These are phyloP conservation scores for Rugalucina vietnamica DNA, from an alignment of 2,888 invertebrate genomes.

Conservation along the genomic window DNA sequence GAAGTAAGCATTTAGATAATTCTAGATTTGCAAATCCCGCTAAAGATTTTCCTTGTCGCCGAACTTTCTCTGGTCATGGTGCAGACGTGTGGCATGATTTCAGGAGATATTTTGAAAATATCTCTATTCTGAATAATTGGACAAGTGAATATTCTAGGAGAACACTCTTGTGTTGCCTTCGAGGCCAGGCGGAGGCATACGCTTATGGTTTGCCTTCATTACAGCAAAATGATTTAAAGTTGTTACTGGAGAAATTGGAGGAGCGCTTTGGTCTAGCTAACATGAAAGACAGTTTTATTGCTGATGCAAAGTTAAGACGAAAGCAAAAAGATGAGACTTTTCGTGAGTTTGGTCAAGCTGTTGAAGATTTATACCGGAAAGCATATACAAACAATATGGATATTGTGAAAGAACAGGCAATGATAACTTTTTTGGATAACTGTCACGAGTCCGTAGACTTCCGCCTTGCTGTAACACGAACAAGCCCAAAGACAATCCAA, in stretches of 20 bases:
- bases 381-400: slow-evolving; percentile 35
- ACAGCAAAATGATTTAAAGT: not conserved
- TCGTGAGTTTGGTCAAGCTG: slow-evolving; percentile 38
- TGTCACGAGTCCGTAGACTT: slow-evolving; percentile 40
- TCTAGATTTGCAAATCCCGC: not conserved
- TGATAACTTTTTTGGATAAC: slow-evolving; percentile 36
- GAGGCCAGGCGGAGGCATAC: slow-evolving; percentile 16
- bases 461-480: slow-evolving; percentile 43
- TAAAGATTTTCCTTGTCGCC: slow-evolving; percentile 6
- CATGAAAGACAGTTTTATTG: slow-evolving; percentile 6
- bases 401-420: slow-evolving; percentile 28
- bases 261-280: not conserved
- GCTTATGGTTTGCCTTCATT: slow-evolving; percentile 6
- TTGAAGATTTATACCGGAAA: slow-evolving; percentile 39
- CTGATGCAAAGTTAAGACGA: slow-evolving; percentile 29
- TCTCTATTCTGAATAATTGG: not conserved
- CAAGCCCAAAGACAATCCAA: slow-evolving; percentile 34
- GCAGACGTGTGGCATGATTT: slow-evolving; percentile 12
- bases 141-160: not conserved
- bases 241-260: not conserved
- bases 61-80: slow-evolving; percentile 4
- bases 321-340: slow-evolving; percentile 23
- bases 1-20: not conserved
- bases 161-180: slow-evolving; percentile 14
- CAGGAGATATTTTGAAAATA: slow-evolving; percentile 17